Evolutionary conservation across 1,140 invertebrate species (phyloP).

Genomic region (Hylyphantes graminicola): DNA sequence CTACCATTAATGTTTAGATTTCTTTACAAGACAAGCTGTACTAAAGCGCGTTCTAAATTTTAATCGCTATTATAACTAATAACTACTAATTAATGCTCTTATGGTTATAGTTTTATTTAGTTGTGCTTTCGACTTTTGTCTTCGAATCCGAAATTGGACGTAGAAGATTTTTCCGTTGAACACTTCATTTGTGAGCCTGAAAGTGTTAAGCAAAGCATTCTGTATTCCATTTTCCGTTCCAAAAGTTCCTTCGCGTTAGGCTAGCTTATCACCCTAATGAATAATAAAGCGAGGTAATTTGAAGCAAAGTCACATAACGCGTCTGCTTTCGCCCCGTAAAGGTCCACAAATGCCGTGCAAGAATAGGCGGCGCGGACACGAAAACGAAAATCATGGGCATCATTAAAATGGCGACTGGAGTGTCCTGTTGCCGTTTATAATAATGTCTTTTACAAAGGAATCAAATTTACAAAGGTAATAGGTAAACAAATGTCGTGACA

Average conservation of each 20-base stretch:
- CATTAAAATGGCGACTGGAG: slow-evolving; percentile 14
- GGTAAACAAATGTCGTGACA: slow-evolving; percentile 48
- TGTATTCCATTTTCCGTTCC: too few relatives aligned
- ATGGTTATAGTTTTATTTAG: too few relatives aligned
- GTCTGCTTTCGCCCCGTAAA: slow-evolving; percentile 22
- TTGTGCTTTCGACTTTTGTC: too few relatives aligned
- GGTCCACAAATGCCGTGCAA: slow-evolving; percentile 30
- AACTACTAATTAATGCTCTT: too few relatives aligned
- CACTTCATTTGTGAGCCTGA: too few relatives aligned
- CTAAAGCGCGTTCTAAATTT: too few relatives aligned
- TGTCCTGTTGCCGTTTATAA: slow-evolving; percentile 15
- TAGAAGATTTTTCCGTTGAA: too few relatives aligned
- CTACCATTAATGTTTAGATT: too few relatives aligned
- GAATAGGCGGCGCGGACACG: slow-evolving; percentile 5
- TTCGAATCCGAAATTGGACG: too few relatives aligned
- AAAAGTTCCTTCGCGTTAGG: background rate
- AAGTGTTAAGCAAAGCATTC: too few relatives aligned
- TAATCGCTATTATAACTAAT: too few relatives aligned
- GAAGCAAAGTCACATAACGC: slow-evolving; percentile 42
- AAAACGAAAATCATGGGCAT: slow-evolving; percentile 11
- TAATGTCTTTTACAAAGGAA: slow-evolving; percentile 19
- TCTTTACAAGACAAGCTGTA: too few relatives aligned
- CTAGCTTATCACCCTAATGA: slow-evolving; percentile 34
- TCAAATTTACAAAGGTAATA: slow-evolving; percentile 45
- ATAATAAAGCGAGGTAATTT: slow-evolving; percentile 38